Conservation (phyloP, 2,113 vertebrate species). For the Trachemys scripta region DNA sequence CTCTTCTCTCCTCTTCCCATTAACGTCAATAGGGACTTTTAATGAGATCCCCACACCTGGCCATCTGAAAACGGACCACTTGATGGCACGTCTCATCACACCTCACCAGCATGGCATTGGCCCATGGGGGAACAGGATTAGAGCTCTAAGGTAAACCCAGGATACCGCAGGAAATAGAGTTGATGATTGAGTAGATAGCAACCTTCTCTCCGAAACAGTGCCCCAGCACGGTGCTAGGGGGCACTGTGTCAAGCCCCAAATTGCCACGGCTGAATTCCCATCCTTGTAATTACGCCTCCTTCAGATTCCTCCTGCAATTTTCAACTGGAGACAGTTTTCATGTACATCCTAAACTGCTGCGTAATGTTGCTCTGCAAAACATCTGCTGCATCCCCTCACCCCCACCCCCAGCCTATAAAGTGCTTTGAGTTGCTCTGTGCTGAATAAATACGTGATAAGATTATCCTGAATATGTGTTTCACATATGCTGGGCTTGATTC, state of each 20-base stretch:
- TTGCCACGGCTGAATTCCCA: background rate
- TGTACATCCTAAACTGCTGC: background rate
- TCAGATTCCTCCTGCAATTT: background rate
- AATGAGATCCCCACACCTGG: background rate
- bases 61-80: background rate
- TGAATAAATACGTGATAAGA: background rate
- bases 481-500: background rate
- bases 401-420: background rate
- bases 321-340: background rate
- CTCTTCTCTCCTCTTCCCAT: too few relatives aligned
- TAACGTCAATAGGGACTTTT: background rate
- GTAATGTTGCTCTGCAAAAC: background rate
- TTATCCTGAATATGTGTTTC: background rate
- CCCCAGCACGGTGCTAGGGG: background rate
- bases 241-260: background rate
- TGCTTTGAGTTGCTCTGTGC: background rate
- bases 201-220: background rate
- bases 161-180: background rate
- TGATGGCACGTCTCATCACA: background rate
- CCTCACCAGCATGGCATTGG: background rate
- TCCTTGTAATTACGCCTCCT: background rate
- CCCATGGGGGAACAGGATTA: too few relatives aligned
- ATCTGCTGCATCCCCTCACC: background rate
- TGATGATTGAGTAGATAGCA: background rate
- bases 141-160: background rate